Conservation (phyloP, 2,113 vertebrate species). For the Dascyllus trimaculatus region DNA sequence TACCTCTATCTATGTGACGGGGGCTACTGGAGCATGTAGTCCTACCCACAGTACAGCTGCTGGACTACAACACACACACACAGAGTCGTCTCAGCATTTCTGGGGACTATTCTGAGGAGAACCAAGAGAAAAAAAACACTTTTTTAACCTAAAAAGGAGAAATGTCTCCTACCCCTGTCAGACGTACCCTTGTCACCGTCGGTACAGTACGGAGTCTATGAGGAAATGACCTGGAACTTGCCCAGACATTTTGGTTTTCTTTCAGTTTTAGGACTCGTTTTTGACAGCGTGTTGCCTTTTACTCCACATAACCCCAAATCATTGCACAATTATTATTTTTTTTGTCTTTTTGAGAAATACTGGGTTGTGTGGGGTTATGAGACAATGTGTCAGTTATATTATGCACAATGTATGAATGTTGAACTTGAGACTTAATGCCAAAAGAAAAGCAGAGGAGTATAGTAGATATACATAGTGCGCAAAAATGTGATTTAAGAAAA, state of each 20-base stretch:
- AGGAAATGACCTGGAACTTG: constrained; percentile 59
- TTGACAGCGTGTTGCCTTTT: constrained; percentile 83
- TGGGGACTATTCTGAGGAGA: constrained; percentile 40
- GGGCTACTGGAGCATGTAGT: constrained; percentile 41
- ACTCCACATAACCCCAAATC: constrained; percentile 81
- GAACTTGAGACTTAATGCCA: constrained; percentile 84
- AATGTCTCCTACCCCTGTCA: constrained; percentile 35
- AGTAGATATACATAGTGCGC: constrained; percentile 65
- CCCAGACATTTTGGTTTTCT: constrained; percentile 50
- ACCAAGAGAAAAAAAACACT: constrained; percentile 42
- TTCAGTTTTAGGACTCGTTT: constrained; percentile 59
- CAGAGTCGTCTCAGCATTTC: constrained; percentile 15
- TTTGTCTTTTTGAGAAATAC: constrained; percentile 74
- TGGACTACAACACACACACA: constrained; percentile 38
- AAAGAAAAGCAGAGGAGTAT: constrained; percentile 70
- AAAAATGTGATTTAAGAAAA: constrained; percentile 69
- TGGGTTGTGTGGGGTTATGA: constrained; percentile 80
- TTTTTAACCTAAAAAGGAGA: constrained; percentile 39
- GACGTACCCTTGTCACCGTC: constrained; percentile 52
- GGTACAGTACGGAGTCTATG: constrained; percentile 58
- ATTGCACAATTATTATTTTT: constrained; percentile 81
- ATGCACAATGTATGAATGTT: constrained; percentile 86
- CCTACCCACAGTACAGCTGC: constrained; percentile 41
- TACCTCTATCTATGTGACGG: constrained; percentile 25
- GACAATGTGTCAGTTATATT: constrained; percentile 77